Percentiles rank a stretch among this genome's conserved stretches.
Evolutionary conservation across 1,140 invertebrate species (phyloP).

Genomic region (Hylaeus volcanicus): DNA sequence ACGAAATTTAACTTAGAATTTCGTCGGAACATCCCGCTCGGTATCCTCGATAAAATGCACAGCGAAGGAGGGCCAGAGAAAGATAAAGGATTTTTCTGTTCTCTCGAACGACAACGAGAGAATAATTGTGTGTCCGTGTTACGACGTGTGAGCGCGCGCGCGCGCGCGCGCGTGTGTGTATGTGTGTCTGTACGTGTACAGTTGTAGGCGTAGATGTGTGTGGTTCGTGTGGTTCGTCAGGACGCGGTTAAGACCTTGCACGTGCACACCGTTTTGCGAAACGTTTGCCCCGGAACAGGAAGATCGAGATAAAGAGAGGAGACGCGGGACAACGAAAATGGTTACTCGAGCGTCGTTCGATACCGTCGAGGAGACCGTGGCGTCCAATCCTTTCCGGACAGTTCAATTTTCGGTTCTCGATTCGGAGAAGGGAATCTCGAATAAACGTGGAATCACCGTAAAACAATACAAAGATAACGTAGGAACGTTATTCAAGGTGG

Average conservation of each 20-base stretch:
- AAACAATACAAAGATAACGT: no score
- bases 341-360: neutral
- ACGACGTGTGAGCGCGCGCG: neutral
- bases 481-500: no score
- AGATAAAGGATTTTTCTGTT: conserved; percentile 34
- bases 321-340: neutral
- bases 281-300: neutral
- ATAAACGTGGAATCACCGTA: no score
- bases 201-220: conserved; percentile 14
- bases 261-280: conserved; percentile 25
- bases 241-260: conserved; percentile 63
- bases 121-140: conserved; percentile 25
- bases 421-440: no score
- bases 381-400: neutral
- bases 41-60: neutral
- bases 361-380: neutral
- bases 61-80: conserved; percentile 19
- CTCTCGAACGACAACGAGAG: conserved; percentile 37
- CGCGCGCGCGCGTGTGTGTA: neutral
- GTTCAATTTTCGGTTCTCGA: no score
- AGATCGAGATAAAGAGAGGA: conserved; percentile 1
- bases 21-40: conserved; percentile 13
- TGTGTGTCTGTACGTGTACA: conserved; percentile 1
- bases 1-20: neutral
- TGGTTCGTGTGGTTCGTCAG: conserved; percentile 40